Base-by-base conservation (phyloP, 2,888 invertebrate genomes). In the Hirtodrosophila alboralis region DNA sequence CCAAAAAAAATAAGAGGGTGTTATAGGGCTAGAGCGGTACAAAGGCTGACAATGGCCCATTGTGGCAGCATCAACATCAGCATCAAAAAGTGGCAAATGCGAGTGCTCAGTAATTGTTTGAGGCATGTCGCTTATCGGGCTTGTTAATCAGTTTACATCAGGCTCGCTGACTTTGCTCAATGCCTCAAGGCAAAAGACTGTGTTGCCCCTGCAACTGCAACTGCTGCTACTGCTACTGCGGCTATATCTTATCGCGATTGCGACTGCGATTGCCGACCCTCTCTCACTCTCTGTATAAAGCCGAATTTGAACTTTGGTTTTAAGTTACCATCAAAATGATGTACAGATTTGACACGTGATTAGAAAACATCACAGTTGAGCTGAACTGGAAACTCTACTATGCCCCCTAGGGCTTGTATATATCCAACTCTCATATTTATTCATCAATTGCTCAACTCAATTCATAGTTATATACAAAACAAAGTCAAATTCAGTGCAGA, bases 331-430 rank as follows among this genome's bases (percentile, higher is more conserved):
- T 89, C 87, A 87, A 83, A 64, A 66, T 49, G 37, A 59, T 60
- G 56, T 47, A n/a, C 44, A 45, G 84, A 89, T 89, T 79, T 88
- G 88, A 88, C 89, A 88, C 89, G 76, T 87, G 86, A 88, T 89
- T 86, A 66, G 45, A 52, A 54, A 59, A 53, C 58, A 63, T 40
- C 18, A 21, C 28, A 49, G 30, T 37, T n/a, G 28, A 38, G 51
- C 33, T n/a, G n/a, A 36, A 48, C 38, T 43, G 47, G 27, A 59
- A 28, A 53, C 31, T 12, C 31, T 12, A 18, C 8, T 23, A 5
- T 18, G 6, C 23, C 8, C 23, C 8, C 23, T 23, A 23, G 6
- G 23, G 23, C 1, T 23, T 23, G 4, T 23, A 23, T 1, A 2
- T 6, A 23, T 2, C 28, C n/a, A 28, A 28, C 28, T 10, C 28